Percentiles rank a stretch among this genome's conserved stretches.
Evolutionary conservation across 2,113 vertebrate genomes (phyloP).

Genomic region (Nothobranchius kuhntae): DNA sequence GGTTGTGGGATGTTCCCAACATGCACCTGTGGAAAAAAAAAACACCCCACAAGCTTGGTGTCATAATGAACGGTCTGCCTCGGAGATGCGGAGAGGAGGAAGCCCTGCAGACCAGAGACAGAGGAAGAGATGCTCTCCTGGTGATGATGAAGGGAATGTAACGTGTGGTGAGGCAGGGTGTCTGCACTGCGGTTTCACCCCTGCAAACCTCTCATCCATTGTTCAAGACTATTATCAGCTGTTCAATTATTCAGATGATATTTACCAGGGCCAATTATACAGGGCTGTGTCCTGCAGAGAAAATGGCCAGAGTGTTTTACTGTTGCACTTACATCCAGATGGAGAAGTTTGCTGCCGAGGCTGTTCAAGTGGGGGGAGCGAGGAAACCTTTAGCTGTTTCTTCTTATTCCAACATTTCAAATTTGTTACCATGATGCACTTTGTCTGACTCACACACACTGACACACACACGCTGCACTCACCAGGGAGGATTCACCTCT

Average conservation of each 20-base stretch:
- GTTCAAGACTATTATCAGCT: conserved; percentile 77
- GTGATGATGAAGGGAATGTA: conserved; percentile 56
- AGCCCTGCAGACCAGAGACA: conserved; percentile 32
- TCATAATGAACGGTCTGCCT: conserved; percentile 70
- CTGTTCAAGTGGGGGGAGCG: conserved; percentile 53
- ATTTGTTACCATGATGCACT: conserved; percentile 1
- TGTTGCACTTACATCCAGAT: conserved; percentile 64
- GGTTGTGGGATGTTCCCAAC: conserved; percentile 32
- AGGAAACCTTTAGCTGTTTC: conserved; percentile 41
- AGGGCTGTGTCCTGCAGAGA: conserved; percentile 75
- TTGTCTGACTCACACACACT: background rate
- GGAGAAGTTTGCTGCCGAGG: conserved; percentile 65
- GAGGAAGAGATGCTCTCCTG: conserved; percentile 42
- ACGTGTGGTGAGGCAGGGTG: conserved; percentile 73
- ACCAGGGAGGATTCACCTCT: background rate
- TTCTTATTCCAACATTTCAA: conserved; percentile 14
- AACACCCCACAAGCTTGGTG: conserved; percentile 52
- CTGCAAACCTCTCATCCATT: conserved; percentile 77
- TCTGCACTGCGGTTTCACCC: conserved; percentile 79
- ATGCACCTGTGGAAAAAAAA: conserved; percentile 72
- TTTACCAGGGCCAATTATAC: conserved; percentile 81
- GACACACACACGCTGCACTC: background rate
- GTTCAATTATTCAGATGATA: conserved; percentile 83
- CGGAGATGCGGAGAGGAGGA: conserved; percentile 65
- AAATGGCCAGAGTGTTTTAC: conserved; percentile 77